Base-by-base conservation (phyloP, 2,113 vertebrate genomes). In the Coryphaenoides rupestris region DNA sequence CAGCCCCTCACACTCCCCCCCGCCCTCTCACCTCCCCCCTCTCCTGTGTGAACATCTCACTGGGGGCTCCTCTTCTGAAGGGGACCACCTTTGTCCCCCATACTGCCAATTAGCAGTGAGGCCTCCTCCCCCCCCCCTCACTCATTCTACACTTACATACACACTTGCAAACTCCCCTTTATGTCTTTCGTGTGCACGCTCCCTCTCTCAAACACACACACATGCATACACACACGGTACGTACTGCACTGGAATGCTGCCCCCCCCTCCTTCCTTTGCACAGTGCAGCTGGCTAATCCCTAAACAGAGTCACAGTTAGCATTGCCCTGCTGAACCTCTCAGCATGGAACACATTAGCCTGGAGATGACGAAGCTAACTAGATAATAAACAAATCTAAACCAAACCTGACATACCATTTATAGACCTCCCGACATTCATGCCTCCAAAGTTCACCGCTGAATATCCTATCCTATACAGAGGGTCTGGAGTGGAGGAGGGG, bases 101-200 rank as follows among this genome's bases (percentile, higher is more conserved):
- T 75, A 58, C 88, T 89, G 89, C 90, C 92, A 93, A 93, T 92
- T 92, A 94, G 89, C 88, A 89, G 67, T 70, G 85, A 85, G 89
- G 88, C 81, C 81, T 53, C 69, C 84, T 82, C 84, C 88, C 82
- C 81, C 81, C 57, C 69, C 84, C 83, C 84, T 89, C 82, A 74
- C 78, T 87, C 67, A 71, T 73, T 85, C 82, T 72, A 79, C 87
- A 88, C 80, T 71, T 74, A 65, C 77, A 84, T 80, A 72, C 78
- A 79, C 83, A 83, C 84, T 85, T 76, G 84, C 78, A 82, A 82
- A 85, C 83, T 7, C 33, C 33, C 33, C 9, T 40, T 40, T 40
- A n/a, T n/a, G 33, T 40, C 33, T 40, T 40, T 40, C 33, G 33
- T 12, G 9, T 40, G 33, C 33, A 83, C 85, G 84, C 77, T 57